Base-by-base conservation (phyloP, 2,113 vertebrate genomes). In the Dicentrarchus labrax region DNA sequence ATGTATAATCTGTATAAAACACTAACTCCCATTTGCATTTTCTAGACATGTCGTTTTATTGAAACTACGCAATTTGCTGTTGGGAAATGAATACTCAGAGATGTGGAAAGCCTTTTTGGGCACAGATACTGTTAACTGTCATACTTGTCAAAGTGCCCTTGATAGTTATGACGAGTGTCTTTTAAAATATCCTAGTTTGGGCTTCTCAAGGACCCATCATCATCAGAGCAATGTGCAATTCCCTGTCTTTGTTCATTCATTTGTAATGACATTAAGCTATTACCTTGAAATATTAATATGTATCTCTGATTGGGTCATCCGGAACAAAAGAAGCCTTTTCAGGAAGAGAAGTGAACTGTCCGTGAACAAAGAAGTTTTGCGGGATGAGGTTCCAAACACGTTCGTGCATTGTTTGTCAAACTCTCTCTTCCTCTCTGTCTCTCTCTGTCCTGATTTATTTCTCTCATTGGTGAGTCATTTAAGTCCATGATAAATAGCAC, bases 401-500 rank as follows among this genome's bases (percentile, higher is more conserved):
- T 47, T 56, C n/a, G 38, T 30, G 24, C 2, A 56, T 56, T 85
- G 57, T 72, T 80, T 76, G 13, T 82, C 65, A 84, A 72, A 80
- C 56, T 71, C 30, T n/a, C 64, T 68, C 53, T 30, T 30, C 30
- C 10, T 30, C 8, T 50, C 41, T 62, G 71, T 15, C 72, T 71
- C 72, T 65, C 83, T 59, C 83, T 72, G 12, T 60, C 76, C 19
- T 65, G 66, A 86, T 80, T 69, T 76, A 69, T 86, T 84, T 80
- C 67, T 76, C 56, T 88, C 80, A 88, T 65, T 82, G 84, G 61
- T 84, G 86, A 91, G 84, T 91, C 88, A 83, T 67, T 72, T 47
- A 81, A 83, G 81, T 88, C 72, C 41, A 79, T 86, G 89, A 93
- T 82, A 84, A 92, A 92, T 73, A 83, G 77, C 56, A 66, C 78